Conservation (phyloP, 2,888 invertebrate species). For the Sycophila texana region DNA sequence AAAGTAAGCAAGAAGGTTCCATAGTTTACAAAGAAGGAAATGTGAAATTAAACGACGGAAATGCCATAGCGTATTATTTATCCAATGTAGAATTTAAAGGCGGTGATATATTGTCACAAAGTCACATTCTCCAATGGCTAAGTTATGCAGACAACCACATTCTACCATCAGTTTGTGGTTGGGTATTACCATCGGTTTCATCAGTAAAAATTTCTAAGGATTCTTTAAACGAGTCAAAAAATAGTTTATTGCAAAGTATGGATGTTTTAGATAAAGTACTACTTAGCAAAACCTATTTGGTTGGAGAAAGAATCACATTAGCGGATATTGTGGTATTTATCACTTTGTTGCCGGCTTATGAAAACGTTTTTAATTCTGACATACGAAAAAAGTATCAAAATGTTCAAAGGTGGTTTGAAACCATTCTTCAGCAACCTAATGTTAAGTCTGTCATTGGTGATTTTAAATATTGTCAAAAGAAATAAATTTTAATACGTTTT, state of each 20-base stretch:
- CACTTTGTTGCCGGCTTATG: conserved; percentile 70
- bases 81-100: conserved; percentile 67
- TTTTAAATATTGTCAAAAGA: conserved; percentile 57
- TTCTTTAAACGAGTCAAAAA: conserved; percentile 61
- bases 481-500: conserved; percentile 28
- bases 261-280: conserved; percentile 68
- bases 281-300: conserved; percentile 72
- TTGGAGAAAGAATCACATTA: conserved; percentile 73
- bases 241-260: conserved; percentile 65
- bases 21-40: conserved; percentile 61
- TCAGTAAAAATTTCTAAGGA: conserved; percentile 36
- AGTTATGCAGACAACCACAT: conserved; percentile 73
- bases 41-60: conserved; percentile 66
- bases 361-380: conserved; percentile 65
- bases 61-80: conserved; percentile 72
- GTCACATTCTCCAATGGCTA: conserved; percentile 75
- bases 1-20: conserved; percentile 48
- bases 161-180: conserved; percentile 67
- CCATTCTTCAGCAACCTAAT: conserved; percentile 72
- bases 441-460: conserved; percentile 65
- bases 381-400: conserved; percentile 67
- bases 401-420: conserved; percentile 75
- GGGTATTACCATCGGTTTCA: conserved; percentile 62
- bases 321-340: conserved; percentile 74
- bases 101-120: conserved; percentile 63